A percentile compares a stretch with the other conserved stretches of the same genome.
Conservation (phyloP, 2,888 invertebrate genomes). For the Troides oblongomaculatus region DNA sequence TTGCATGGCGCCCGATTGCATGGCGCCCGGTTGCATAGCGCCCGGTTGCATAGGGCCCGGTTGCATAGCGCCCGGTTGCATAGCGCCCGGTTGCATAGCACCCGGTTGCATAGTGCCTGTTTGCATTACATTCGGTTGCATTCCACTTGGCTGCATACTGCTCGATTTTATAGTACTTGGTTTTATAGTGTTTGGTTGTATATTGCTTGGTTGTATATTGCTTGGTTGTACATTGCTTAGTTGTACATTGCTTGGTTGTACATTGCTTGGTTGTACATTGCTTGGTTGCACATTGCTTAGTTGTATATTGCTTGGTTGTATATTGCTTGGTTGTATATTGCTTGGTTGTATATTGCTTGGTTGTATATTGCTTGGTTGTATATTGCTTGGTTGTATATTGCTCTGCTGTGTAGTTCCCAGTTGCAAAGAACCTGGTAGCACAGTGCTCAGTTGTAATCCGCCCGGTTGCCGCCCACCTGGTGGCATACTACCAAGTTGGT, state of each 20-base stretch:
- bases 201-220: slow-evolving; percentile 34
- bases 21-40: slow-evolving; percentile 33
- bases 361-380: slow-evolving; percentile 34
- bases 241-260: slow-evolving; percentile 29
- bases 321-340: neutral
- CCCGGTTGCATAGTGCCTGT: slow-evolving; percentile 30
- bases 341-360: slow-evolving; percentile 28
- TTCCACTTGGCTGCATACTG: slow-evolving; percentile 1
- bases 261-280: neutral
- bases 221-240: slow-evolving; percentile 29
- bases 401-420: slow-evolving; percentile 29
- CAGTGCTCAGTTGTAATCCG: neutral
- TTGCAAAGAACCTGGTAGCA: slow-evolving; percentile 30
- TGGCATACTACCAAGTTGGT: slow-evolving; percentile 6
- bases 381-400: slow-evolving; percentile 35
- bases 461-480: neutral
- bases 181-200: slow-evolving; percentile 28
- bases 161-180: slow-evolving; percentile 26
- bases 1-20: slow-evolving; percentile 9
- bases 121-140: slow-evolving; percentile 28
- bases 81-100: slow-evolving; percentile 15
- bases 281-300: slow-evolving; percentile 18
- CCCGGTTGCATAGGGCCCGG: slow-evolving; percentile 9
- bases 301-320: slow-evolving; percentile 26
- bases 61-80: slow-evolving; percentile 12